Evolutionary conservation across 2,113 vertebrate species (phyloP).

Genomic region (Trematomus loennbergii): DNA sequence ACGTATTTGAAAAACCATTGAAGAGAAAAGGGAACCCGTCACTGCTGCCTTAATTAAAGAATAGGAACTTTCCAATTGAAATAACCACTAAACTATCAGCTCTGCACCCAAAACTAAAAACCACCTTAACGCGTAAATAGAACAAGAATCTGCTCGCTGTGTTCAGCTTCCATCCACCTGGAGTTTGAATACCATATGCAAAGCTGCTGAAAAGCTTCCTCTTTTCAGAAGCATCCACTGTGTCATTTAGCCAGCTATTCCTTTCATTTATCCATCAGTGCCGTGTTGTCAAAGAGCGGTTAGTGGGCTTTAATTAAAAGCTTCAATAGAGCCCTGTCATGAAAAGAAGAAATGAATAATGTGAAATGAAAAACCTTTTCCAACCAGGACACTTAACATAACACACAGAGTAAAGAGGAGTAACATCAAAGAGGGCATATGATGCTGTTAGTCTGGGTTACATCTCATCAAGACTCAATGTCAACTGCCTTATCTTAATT

Average conservation of each 20-base stretch:
- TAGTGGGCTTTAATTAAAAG: constrained; percentile 46
- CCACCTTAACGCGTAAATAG: not conserved
- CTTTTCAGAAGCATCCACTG: not conserved
- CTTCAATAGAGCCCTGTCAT: constrained; percentile 36
- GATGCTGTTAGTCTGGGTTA: not conserved
- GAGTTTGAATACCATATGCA: constrained; percentile 24
- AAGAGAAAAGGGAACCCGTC: no score
- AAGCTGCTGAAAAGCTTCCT: constrained; percentile 5
- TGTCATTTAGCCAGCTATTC: constrained; percentile 2
- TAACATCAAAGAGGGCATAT: not conserved
- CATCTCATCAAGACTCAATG: not conserved
- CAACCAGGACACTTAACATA: not conserved
- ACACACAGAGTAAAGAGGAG: not conserved
- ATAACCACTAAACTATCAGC: not conserved
- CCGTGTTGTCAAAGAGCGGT: constrained; percentile 15
- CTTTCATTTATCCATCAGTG: constrained; percentile 19
- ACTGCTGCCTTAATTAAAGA: not conserved
- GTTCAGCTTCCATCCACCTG: not conserved
- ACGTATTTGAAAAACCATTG: no score
- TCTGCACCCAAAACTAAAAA: not conserved
- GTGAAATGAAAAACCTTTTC: constrained; percentile 15
- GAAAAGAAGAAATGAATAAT: constrained; percentile 41
- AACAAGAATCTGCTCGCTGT: not conserved
- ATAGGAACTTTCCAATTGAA: not conserved
- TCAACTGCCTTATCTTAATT: not conserved